Evolutionary conservation across 2,113 vertebrate species (phyloP), one percentile per base, ranked within the genome.

Genomic region (Struthio camelus): DNA sequence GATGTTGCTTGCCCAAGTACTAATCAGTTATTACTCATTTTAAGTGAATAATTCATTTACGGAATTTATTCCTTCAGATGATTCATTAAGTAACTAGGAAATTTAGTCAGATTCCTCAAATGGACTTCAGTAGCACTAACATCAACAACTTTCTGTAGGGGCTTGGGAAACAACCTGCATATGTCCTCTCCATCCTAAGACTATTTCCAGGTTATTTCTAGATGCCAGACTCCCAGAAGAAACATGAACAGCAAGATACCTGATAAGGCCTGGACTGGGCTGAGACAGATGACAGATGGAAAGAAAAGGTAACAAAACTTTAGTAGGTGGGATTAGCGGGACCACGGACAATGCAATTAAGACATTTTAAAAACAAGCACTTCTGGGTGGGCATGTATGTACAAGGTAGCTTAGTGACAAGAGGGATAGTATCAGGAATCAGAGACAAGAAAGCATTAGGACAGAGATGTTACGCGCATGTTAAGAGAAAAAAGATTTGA

Each of bases 401-500:
- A 36, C 0, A 5, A 17, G 4, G 20, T 16, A 69, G 66, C 19
- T 89, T 24, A 85, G 56, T 30, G 48, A 30, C 16, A 56, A 91
- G 42, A 65, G 3, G 23, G 51, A 73, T 3, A 66, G 44, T 17
- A 38, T 30, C n/a, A 69, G 38, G 48, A 92, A 42, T 76, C 42
- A 89, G 54, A 89, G 36, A 78, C 5, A 80, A 80, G 72, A 65
- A 34, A 95, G 78, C 48, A 30, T 70, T 40, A 91, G 87, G 71
- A 80, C 15, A 96, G 40, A 93, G 22, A 95, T 4, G 3, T 48
- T 56, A 82, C 17, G 51, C 44, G 46, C 75, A 80, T 0, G 10
- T 58, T 83, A 94, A 95, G 36, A 89, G 72, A 92, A 94, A 90
- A 90, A 73, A 85, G 75, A 90, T 93, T 53, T 66, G 53, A 89